phyloP scores from a whole-genome alignment of 30 jellyfish, hydroid and myxozoan genomes.

The Mastigias papua region DNA sequence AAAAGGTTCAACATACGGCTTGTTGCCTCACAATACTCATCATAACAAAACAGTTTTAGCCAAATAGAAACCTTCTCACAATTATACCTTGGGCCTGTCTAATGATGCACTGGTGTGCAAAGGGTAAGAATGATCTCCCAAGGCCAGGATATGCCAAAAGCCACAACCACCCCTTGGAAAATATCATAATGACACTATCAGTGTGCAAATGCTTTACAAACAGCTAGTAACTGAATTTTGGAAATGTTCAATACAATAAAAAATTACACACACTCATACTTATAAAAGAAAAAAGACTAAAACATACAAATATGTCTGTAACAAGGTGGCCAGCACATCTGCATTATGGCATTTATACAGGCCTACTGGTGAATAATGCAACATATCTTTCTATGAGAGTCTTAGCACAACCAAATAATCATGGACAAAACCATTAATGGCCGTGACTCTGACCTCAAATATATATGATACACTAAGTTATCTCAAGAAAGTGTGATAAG shows the following conservation, averaged over 20 bases:
- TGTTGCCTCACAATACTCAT: background rate
- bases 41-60: background rate
- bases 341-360: slow-evolving; percentile 74
- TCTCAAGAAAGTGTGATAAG: background rate
- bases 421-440: slow-evolving; percentile 41
- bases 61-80: no score
- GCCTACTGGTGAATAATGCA: slow-evolving; percentile 83
- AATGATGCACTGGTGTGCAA: no score
- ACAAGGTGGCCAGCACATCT: slow-evolving; percentile 71
- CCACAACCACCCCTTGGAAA: no score
- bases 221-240: no score
- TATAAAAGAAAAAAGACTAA: no score
- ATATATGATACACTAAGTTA: background rate
- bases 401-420: slow-evolving; percentile 86
- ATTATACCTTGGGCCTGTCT: no score
- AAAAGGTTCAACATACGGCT: background rate
- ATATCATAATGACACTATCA: no score
- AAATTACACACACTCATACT: no score
- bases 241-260: no score
- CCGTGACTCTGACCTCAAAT: slow-evolving; percentile 97
- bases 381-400: slow-evolving; percentile 75
- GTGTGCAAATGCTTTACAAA: no score
- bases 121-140: no score
- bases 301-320: background rate
- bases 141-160: no score